Evolutionary conservation across 1,140 invertebrate species (phyloP), one percentile per base, ranked within the genome.

Genomic region (Episyrphus balteatus): DNA sequence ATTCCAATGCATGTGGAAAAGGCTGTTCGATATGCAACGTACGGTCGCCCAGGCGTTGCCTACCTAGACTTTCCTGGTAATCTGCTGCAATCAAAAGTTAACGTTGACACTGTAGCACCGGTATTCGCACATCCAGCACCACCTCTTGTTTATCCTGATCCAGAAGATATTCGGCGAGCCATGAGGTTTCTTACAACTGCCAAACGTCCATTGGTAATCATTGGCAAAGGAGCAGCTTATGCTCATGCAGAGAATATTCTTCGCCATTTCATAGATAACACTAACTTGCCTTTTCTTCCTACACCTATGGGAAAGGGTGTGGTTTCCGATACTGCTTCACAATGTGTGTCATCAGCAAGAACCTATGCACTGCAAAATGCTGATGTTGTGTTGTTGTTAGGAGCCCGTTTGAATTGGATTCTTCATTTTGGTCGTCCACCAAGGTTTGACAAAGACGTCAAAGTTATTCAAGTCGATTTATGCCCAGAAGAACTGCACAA

Each of bases 261-360:
- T 3, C 69, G 75, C 10, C 70, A 80, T 41, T 75, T 98, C 0
- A 77, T 97, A 11, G 66, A 77, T 17, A 68, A 68, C 13, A 83
- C 80, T 11, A 77, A 82, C 50, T 59, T 97, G 14, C 94, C 94
- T 7, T 93, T 95, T 67, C 70, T 98, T 26, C 83, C 92, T 1
- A 96, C 92, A 13, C 93, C 94, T 1, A 97, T 98, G 91, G 94
- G 79, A n/a, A 98, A 97, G 74, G 94, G 93, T 33, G 88, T 95
- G 2, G 79, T 96, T 10, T 74, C 89, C 0, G 94, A 98, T 66
- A 75, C 73, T 13, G 83, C 90, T 52, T 50, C 68, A 2, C 74
- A 80, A 47, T 91, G 87, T 68, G 84, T 96, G 5, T 80, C 83
- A 3, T 78, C 88, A 14, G 92, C 92, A 1, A 76, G 94, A 49